A percentile compares a stretch with the other conserved stretches of the same genome.
Conservation (phyloP, 2,888 invertebrate genomes). For the Mylabris sibirica region DNA sequence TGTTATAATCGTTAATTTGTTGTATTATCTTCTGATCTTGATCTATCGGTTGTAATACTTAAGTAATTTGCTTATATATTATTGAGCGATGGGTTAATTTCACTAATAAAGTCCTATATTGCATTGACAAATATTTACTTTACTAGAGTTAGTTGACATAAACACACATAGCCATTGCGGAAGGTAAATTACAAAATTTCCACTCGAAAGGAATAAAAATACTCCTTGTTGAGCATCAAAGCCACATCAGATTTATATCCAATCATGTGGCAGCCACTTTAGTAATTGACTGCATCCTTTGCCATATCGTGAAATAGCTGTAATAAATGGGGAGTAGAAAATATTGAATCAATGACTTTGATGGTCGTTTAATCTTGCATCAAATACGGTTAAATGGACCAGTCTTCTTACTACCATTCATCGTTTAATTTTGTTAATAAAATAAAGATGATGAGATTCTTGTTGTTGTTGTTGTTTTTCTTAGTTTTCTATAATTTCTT, state of each 20-base stretch:
- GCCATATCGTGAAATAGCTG: conserved; percentile 49
- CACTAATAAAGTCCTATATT: conserved; percentile 57
- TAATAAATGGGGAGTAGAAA: conserved; percentile 34
- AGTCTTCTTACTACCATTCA: conserved; percentile 17
- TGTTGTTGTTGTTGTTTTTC: too few relatives aligned
- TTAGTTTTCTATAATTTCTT: background rate
- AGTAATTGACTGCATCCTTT: conserved; percentile 55
- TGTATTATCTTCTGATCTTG: conserved; percentile 35
- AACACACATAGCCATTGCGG: conserved; percentile 51
- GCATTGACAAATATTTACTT: conserved; percentile 58
- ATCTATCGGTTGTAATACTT: conserved; percentile 45
- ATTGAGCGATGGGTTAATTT: conserved; percentile 56
- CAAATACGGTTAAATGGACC: conserved; percentile 55
- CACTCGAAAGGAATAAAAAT: conserved; percentile 57
- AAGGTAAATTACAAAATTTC: conserved; percentile 51
- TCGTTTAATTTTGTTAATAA: background rate
- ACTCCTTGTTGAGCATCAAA: conserved; percentile 57
- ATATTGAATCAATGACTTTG: conserved; percentile 40
- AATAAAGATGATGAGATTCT: background rate
- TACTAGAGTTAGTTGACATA: conserved; percentile 60
- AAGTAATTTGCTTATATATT: conserved; percentile 49
- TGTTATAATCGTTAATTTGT: conserved; percentile 22
- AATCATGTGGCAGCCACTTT: conserved; percentile 55
- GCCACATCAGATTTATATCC: conserved; percentile 50
- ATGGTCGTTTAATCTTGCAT: conserved; percentile 56